Evolutionary conservation across 1,140 invertebrate genomes (phyloP).

Genomic region (Stegodyphus mimosarum): DNA sequence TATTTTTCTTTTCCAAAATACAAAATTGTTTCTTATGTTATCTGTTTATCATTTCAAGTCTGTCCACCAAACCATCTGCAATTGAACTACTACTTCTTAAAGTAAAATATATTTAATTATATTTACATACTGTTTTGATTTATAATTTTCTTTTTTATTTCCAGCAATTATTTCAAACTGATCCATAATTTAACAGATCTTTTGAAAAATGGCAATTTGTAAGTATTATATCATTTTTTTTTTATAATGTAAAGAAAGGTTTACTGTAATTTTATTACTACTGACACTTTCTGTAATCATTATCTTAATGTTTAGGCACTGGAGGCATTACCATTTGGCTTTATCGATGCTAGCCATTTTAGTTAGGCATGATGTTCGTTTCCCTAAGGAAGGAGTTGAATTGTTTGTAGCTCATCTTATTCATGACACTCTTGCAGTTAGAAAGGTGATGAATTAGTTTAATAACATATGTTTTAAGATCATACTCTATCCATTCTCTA

Average conservation of each 20-base stretch:
- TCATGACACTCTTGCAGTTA: constrained; percentile 80
- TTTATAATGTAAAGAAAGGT: background rate
- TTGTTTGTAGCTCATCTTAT: constrained; percentile 77
- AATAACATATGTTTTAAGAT: too few species aligned
- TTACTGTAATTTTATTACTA: background rate
- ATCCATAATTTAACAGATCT: constrained; percentile 75
- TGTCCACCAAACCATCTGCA: too few species aligned
- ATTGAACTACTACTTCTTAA: too few species aligned
- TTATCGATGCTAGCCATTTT: constrained; percentile 79
- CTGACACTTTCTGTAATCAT: background rate
- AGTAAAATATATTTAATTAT: too few species aligned
- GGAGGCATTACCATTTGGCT: constrained; percentile 81
- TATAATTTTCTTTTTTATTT: background rate
- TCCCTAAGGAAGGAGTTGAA: constrained; percentile 75
- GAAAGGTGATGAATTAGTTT: constrained; percentile 72
- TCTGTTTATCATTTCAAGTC: too few species aligned
- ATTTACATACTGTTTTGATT: too few species aligned
- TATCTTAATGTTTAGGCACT: background rate
- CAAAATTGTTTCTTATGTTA: too few species aligned
- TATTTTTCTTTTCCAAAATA: too few species aligned
- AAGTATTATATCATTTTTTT: constrained; percentile 68
- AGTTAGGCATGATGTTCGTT: constrained; percentile 77
- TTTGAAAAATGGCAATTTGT: constrained; percentile 77
- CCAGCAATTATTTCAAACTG: constrained; percentile 73
- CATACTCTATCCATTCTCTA: too few species aligned